Evolutionary conservation across 2,113 vertebrate genomes (phyloP).

Genomic region (Zosterops hypoxanthus): DNA sequence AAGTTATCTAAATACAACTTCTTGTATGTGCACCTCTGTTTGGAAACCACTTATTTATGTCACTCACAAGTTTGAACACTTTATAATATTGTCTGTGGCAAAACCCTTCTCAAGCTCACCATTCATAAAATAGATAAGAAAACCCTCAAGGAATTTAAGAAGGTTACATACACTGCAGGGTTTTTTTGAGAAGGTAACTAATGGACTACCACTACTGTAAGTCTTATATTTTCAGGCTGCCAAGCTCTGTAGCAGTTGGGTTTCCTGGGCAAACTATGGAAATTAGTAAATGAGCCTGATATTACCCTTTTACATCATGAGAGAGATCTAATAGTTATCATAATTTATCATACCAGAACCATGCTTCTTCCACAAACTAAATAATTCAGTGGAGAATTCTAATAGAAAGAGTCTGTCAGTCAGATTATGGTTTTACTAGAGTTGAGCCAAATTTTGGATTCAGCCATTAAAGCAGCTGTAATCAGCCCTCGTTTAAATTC

Average conservation of each 20-base stretch:
- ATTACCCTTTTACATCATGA: neutral
- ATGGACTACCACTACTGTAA: neutral
- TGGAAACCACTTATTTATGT: neutral
- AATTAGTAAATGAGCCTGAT: neutral
- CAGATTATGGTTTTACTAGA: conserved; percentile 2
- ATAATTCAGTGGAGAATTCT: neutral
- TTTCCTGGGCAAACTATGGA: neutral
- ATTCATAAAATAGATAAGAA: neutral
- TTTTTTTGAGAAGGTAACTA: neutral
- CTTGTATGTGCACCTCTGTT: neutral
- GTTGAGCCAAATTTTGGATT: neutral
- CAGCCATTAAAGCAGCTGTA: neutral
- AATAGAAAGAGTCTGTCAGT: neutral
- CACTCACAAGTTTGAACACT: neutral
- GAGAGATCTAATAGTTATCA: neutral
- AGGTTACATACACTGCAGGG: neutral
- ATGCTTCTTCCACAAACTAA: neutral
- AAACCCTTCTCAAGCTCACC: neutral
- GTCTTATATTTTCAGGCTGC: neutral
- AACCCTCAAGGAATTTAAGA: neutral
- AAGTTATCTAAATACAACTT: neutral
- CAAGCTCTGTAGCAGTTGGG: neutral
- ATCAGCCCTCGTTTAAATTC: neutral
- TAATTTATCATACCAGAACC: neutral
- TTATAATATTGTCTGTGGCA: neutral